Evolutionary conservation across 2,797 vertebrate genomes (phyloP), one percentile per base, ranked within the genome.

Genomic region (Furcifer pardalis): DNA sequence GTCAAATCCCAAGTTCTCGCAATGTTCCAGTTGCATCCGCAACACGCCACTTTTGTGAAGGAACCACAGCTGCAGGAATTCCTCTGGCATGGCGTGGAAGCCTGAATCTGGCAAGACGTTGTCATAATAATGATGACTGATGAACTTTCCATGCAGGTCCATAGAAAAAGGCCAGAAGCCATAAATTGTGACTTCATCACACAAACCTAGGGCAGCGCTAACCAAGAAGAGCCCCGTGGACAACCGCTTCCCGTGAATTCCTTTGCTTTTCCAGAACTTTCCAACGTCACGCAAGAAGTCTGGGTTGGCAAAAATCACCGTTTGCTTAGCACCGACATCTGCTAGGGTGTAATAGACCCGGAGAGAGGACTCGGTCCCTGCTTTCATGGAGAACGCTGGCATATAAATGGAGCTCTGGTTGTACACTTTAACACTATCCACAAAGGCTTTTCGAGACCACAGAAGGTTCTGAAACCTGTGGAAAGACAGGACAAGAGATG

Each of bases 51-150:
- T 97, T 95, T 98, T 98, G 92, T 99, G 98, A 37, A 99, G 96
- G 17, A 97, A 96, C 99, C 98, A 99, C 32, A 99, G 97, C 91
- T 98, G 98, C 37, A 99, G 95, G 44, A 99, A 99, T 92, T 99
- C 99, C 93, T 99, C 98, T 0, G 98, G 98, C 99, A 99, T 99
- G 90, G 98, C 97, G 1, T 99, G 99, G 95, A 98, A 98, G 72
- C 97, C 97, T 0, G 96, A 97, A 77, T 96, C 96, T 0, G 98
- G 99, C 92, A 98, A 93, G 79, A 98, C 96, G 44, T 99, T 98
- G 93, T 99, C 98, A 10, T 99, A 99, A 95, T 99, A 99, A 77
- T 99, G 99, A 84, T 99, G 98, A 93, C 98, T 98, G 93, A 99
- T 96, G 9, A 97, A 97, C 69, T 91, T 95, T 83, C 97, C 95